Evolutionary conservation across 2,888 invertebrate species (phyloP).

Genomic region (Hyposoter dolosus): DNA sequence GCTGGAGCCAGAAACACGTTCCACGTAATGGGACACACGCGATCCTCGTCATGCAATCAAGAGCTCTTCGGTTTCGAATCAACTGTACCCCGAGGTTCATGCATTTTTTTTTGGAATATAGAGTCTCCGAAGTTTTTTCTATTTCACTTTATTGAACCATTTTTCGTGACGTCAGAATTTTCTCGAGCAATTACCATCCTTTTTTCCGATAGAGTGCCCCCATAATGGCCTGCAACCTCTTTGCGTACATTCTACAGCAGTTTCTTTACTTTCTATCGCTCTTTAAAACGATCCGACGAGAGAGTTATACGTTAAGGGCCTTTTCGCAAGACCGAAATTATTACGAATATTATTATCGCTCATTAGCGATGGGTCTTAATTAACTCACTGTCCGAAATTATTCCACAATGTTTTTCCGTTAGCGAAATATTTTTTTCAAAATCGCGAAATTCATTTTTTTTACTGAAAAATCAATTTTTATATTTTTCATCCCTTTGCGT

Average conservation of each 20-base stretch:
- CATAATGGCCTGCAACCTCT: not conserved
- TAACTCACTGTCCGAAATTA: not conserved
- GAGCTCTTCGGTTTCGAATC: not conserved
- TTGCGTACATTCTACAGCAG: conserved; percentile 18
- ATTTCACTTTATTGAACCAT: not conserved
- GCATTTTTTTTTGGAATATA: not conserved
- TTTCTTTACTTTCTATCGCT: conserved; percentile 60
- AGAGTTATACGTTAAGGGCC: conserved; percentile 19
- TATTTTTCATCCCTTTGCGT: not conserved
- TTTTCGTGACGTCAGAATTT: not conserved
- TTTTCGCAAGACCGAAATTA: conserved; percentile 17
- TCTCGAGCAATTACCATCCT: conserved; percentile 4
- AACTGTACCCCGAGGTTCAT: not conserved
- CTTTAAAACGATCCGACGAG: conserved; percentile 26
- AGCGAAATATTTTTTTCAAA: too few species aligned
- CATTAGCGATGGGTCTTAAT: not conserved
- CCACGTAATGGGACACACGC: conserved; percentile 15
- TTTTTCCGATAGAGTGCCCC: conserved; percentile 9
- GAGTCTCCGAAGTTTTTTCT: not conserved
- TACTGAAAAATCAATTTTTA: not conserved
- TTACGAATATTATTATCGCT: too few species aligned
- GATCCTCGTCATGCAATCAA: not conserved
- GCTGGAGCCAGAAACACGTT: conserved; percentile 11
- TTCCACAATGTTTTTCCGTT: not conserved
- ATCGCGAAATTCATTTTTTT: too few species aligned